Evolutionary conservation across 2,113 vertebrate genomes (phyloP), one percentile per base, ranked within the genome.

Genomic region (Heloderma charlesbogerti): DNA sequence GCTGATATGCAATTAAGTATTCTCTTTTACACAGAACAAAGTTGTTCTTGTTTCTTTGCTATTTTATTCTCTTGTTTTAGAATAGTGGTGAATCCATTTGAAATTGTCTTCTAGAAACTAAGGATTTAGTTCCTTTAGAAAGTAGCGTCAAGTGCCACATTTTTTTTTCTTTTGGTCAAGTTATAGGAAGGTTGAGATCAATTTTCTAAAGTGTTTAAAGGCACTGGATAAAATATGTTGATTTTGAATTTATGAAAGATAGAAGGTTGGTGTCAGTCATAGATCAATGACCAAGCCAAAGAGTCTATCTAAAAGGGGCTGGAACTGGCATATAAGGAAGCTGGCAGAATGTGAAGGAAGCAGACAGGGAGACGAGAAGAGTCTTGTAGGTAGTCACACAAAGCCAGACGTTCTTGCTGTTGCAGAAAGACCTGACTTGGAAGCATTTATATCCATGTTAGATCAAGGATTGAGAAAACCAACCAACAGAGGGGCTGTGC

Each of bases 1-100:
- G 92, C 94, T 95, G 94, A 95, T 95, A 91, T 91, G 87, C 95
- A 95, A 95, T 96, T 95, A 96, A 96, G 92, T 96, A 96, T 97
- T 96, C 94, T 94, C 95, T 96, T 96, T 96, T 92, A 94, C 92
- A 92, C 27, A 95, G 88, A 96, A 96, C 93, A 96, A 95, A 96
- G 93, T 92, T 82, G 83, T n/a, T n/a, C 90, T 95, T 95, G 91
- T 95, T 93, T 94, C 94, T 95, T 90, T 93, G 88, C 90, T 96
- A 94, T 93, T 96, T 94, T 89, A 72, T 88, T 80, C 92, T 92
- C 90, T 91, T 95, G 91, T 95, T 95, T 96, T 93, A 95, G 94
- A 87, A 95, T 45, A 92, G 89, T 81, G 89, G 83, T 93, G 92
- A 95, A 94, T 93, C 54, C 88, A 94, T 94, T 95, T 96, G 94